Percentiles rank a stretch among this genome's conserved stretches.
Conservation (phyloP, 2,113 vertebrate species). For the Chionomys nivalis region DNA sequence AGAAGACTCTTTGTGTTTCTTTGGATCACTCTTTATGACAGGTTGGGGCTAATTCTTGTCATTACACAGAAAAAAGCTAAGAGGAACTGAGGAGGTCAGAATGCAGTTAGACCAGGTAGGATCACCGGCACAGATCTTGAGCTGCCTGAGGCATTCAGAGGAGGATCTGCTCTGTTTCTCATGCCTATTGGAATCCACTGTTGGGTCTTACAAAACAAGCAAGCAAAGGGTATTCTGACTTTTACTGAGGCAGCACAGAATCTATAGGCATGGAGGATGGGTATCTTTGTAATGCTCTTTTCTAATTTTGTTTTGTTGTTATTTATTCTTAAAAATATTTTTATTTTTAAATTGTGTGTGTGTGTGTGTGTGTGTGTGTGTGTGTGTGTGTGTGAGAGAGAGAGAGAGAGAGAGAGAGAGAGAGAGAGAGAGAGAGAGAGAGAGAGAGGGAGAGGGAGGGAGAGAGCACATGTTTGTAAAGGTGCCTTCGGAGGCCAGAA, state of each 20-base stretch:
- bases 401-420: too few species aligned
- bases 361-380: not conserved
- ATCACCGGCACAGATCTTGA: not conserved
- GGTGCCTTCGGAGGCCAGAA: not conserved
- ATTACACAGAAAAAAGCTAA: not conserved
- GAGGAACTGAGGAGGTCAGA: not conserved
- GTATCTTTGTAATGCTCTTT: not conserved
- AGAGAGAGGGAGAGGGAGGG: too few species aligned
- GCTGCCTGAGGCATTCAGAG: not conserved
- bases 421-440: too few species aligned
- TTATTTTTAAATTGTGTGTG: not conserved
- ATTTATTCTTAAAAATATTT: not conserved
- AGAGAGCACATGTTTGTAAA: not conserved
- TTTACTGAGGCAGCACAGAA: not conserved
- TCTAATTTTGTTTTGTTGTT: not conserved
- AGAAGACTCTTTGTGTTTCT: constrained; percentile 8
- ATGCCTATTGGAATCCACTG: not conserved
- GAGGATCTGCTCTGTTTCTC: not conserved
- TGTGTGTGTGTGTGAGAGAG: not conserved
- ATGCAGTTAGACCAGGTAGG: not conserved
- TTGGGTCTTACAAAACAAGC: not conserved
- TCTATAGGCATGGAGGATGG: not conserved
- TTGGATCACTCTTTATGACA: not conserved
- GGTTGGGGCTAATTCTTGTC: not conserved
- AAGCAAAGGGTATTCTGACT: not conserved